Base-by-base conservation (phyloP, 2,797 vertebrate species). In the Emys orbicularis region DNA sequence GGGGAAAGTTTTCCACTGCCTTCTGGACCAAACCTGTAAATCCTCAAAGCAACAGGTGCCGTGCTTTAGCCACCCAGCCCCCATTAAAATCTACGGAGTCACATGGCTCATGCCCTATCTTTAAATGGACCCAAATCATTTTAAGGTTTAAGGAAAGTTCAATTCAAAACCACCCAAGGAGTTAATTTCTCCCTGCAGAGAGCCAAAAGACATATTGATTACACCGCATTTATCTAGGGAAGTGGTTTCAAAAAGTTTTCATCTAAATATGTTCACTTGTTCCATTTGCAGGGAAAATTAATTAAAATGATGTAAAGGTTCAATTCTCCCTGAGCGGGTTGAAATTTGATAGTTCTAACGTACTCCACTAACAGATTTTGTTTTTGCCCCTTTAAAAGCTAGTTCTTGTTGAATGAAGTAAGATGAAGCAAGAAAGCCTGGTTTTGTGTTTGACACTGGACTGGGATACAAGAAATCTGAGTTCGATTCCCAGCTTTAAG, bases 131-230 rank as follows among this genome's bases (percentile, higher is more conserved):
- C 41, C 72, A 76, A 37, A 47, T 76, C 25, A 11, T 76, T 47
- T 76, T 76, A 47, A 13, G 12, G 25, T 13, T 76, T 74, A 74
- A 74, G 15, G 13, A 31, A 44, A 87, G 53, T 80, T 37, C 23
- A 10, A 3, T 56, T 37, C 53, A 34, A 80, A 86, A 80, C 15
- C 7, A 57, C 12, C 1, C 31, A 49, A 1, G 25, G 37, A 90
- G 4, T n/a, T 41, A 76, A 54, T 12, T 77, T 25, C 68, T 94
- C 54, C 74, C 54, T 74, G 49, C 9, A 91, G 7, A 53, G 16
- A 6, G 11, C n/a, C 47, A 84, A 86, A 90, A 47, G 25, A 19
- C n/a, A 83, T 89, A 85, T 25, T 9, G 37, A 47, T 92, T 88
- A 84, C 94, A n/a, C 6, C 1, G 49, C 27, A 23, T 0, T 3